phyloP scores from a whole-genome alignment of 2,797 vertebrate genomes.

The Sparus aurata region DNA sequence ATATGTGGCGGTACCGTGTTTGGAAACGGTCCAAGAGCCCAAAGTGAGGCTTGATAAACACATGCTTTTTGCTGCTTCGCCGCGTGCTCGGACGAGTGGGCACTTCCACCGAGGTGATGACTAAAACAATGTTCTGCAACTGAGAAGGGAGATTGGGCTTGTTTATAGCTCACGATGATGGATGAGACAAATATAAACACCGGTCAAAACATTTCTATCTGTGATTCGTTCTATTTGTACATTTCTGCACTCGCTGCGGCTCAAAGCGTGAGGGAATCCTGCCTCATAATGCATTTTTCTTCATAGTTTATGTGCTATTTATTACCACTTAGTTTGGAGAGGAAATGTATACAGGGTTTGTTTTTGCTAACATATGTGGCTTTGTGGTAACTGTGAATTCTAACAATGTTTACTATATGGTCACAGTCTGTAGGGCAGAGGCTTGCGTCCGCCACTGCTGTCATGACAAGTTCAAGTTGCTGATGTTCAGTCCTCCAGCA shows the following conservation, averaged over 20 bases:
- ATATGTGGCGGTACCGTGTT: slow-evolving; percentile 23
- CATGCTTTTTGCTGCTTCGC: slow-evolving; percentile 32
- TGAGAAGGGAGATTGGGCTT: slow-evolving; percentile 30
- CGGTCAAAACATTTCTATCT: slow-evolving; percentile 29
- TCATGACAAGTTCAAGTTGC: slow-evolving; percentile 13
- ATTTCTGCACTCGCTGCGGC: slow-evolving; percentile 10
- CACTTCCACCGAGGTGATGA: slow-evolving; percentile 50
- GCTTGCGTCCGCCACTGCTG: not conserved
- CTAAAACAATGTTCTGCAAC: slow-evolving; percentile 44
- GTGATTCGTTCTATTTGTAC: slow-evolving; percentile 45
- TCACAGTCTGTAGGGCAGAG: slow-evolving; percentile 20
- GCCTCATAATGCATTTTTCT: not conserved
- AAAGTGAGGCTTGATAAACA: slow-evolving; percentile 62
- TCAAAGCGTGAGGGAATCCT: slow-evolving; percentile 4
- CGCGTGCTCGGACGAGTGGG: slow-evolving; percentile 40
- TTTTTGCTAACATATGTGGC: not conserved
- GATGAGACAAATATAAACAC: slow-evolving; percentile 59
- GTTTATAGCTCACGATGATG: slow-evolving; percentile 56
- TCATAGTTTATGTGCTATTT: slow-evolving; percentile 42
- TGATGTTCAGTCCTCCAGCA: not conserved
- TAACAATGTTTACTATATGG: slow-evolving; percentile 9
- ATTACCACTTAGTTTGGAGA: slow-evolving; percentile 23
- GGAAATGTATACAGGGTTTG: not conserved
- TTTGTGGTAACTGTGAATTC: not conserved
- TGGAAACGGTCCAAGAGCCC: slow-evolving; percentile 43